Conservation (phyloP, 2,888 invertebrate genomes). For the Gastrophysa polygoni region DNA sequence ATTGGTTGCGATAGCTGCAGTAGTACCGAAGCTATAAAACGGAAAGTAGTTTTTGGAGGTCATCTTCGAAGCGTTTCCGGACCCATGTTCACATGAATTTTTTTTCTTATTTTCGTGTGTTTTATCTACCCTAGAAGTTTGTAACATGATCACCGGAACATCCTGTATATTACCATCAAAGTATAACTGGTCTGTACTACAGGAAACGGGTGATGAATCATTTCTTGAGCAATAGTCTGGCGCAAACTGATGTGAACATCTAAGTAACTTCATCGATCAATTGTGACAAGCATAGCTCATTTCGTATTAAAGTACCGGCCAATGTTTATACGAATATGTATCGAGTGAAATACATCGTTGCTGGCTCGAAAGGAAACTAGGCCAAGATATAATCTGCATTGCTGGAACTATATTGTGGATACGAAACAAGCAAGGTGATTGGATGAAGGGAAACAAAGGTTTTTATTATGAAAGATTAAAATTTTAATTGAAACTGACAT, state of each 20-base stretch:
- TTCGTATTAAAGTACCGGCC: not conserved
- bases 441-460: slow-evolving; percentile 40
- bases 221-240: not conserved
- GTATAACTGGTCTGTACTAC: too few relatives aligned
- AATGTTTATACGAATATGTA: not conserved
- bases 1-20: too few relatives aligned
- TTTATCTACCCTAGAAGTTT: too few relatives aligned
- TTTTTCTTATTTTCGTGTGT: too few relatives aligned
- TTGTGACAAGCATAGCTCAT: not conserved
- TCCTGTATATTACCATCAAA: too few relatives aligned
- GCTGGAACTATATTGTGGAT: not conserved
- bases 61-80: too few relatives aligned
- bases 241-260: too few relatives aligned
- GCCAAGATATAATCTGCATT: slow-evolving; percentile 4
- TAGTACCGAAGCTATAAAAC: too few relatives aligned
- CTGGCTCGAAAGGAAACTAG: slow-evolving; percentile 1
- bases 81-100: too few relatives aligned
- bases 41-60: too few relatives aligned
- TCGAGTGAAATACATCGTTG: not conserved
- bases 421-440: slow-evolving; percentile 30
- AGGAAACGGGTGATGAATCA: not conserved
- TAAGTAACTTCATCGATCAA: too few relatives aligned
- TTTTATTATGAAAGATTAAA: slow-evolving; percentile 39
- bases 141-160: too few relatives aligned
- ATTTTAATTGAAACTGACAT: slow-evolving; percentile 41